Evolutionary conservation across 2,888 invertebrate species (phyloP), one percentile per base, ranked within the genome.

Genomic region (Lamproptera curius): DNA sequence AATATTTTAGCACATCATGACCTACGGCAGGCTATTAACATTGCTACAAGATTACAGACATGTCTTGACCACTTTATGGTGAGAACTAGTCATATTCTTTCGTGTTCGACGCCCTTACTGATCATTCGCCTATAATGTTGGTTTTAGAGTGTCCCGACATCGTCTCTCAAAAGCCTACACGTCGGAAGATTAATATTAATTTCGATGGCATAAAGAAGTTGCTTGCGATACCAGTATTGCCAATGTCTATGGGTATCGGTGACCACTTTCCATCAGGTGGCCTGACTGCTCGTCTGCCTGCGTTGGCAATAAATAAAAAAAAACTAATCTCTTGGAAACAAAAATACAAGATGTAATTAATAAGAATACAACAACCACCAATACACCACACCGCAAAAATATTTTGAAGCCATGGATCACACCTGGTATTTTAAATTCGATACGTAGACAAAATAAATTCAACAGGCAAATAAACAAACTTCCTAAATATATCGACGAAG

Each of bases 21-120:
- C 13, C 39, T 26, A 9, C 14, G 13, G 14, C 15, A 14, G 9
- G 23, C 26, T 15, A 39, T 39, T 14, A 15, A 26, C 9, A 26
- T 26, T 9, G 26, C 39, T 14, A n/a, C n/a, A 1, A 26, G 39
- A 2, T 10, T 10, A 14, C 14, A 15, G n/a, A 14, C 23, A 16
- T 36, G 36, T 16, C 6, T 36, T n/a, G 36, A 36, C n/a, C 36
- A 36, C n/a, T 36, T 17, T 36, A 39, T 39, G 39, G 15, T 39
- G 0, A 39, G 26, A 39, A 10, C 13, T 1, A 23, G 11, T 11
- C 16, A 36, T 16, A 3, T 2, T 1, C 36, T 16, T 14, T 15
- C 1, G 39, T 39, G 2, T 39, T 39, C 10, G 26, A 39, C 1
- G 26, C 23, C 9, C 26, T 39, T 15, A 39, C 38, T 6, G 38